Evolutionary conservation across 2,113 vertebrate species (phyloP), one percentile per base, ranked within the genome.

Genomic region (Eubucco bourcierii): DNA sequence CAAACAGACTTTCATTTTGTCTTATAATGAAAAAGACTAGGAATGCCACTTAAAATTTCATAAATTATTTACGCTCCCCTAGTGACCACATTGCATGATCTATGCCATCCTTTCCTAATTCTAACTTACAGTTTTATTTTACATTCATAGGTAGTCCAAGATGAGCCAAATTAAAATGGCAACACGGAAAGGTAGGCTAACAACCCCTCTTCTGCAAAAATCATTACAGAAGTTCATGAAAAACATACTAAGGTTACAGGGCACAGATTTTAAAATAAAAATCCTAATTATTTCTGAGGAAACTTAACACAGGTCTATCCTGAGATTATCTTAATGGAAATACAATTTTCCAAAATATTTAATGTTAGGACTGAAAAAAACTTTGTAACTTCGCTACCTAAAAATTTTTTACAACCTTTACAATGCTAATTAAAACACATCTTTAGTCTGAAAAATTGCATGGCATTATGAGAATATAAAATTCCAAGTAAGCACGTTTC

Each of bases 1-100:
- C 78, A 96, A 96, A 96, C 65, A 90, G 80, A 94, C 83, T 95
- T 97, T 84, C 91, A 80, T 88, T 96, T 91, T 91, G 44, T 93
- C 72, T 90, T 82, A 33, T 60, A 67, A 82, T 58, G 50, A 95
- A 72, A 80, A 82, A 60, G 46, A 83, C 73, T 74, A 81, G 87
- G 76, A 64, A 91, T 75, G 28, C 15, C 52, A 59, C 61, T 92
- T 85, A 56, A 83, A 68, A 79, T 72, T 44, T 77, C 13, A 90
- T 46, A 67, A 13, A 52, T 52, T 52, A 52, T 52, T 52, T 52
- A 52, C 24, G 23, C 23, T 72, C 53, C 66, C 6, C 16, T 5
- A 37, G 63, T 60, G 82, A 91, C 59, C 66, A 77, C 24, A 52
- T 10, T 58, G 19, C 37, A 56, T 28, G 11, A 31, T 80, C 34